Base-by-base conservation (phyloP, 2,113 vertebrate genomes). In the Hirundichthys speculiger region DNA sequence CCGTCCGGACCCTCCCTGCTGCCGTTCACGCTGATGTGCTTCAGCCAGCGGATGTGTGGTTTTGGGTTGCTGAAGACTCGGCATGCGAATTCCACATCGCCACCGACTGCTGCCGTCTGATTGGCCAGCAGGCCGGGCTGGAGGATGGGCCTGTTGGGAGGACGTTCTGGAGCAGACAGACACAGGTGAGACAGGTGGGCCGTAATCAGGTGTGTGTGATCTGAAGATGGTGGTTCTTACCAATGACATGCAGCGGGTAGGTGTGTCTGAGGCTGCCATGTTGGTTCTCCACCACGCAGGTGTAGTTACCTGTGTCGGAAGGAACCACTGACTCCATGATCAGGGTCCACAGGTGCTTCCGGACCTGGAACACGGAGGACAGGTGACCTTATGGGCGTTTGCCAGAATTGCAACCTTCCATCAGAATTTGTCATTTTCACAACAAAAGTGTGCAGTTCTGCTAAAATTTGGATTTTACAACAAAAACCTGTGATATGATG, bases 41-140 rank as follows among this genome's bases (percentile, higher is more conserved):
- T 96, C 47, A 98, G 91, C 96, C 96, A 98, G 85, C 95, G 93
- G 90, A 98, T 96, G 87, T 96, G 95, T 43, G 95, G 96, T 87
- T 96, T 96, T 0, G 94, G 94, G 77, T 97, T 95, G 1, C 96
- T 96, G 88, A 95, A 97, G 45, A 98, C 96, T 13, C 95, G 94
- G 76, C 96, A 98, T 64, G 94, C 92, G 25, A 98, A 98, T 73
- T 93, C 92, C 79, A 96, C 96, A 0, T 96, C 90, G 38, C 90
- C 94, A 50, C 96, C 96, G 27, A 95, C 86, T 2, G 92, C 92
- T 13, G 94, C 96, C 0, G 95, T 97, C 73, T 94, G 95, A 89
- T 98, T 98, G 54, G 96, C 95, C 0, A 95, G 96, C 6, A 97
- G 86, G 5, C 96, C 96, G 0, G 95, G 94, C 83, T 96, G 95